A percentile compares a stretch with the other conserved stretches of the same genome.
These are phyloP conservation scores for Allobates femoralis DNA, from an alignment of 2,797 vertebrate genomes.

Conservation along the genomic window DNA sequence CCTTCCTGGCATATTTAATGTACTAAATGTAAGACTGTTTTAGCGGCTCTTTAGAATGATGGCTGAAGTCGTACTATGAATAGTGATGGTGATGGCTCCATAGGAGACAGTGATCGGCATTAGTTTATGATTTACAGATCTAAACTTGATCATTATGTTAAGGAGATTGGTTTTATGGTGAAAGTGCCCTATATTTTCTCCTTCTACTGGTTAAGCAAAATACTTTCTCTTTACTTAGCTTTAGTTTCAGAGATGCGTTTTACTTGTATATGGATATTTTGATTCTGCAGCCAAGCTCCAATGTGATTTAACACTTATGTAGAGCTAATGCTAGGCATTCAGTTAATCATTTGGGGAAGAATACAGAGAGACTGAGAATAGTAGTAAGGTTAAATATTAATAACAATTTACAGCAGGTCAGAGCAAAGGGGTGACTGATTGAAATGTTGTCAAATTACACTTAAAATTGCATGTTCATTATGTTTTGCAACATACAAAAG, in stretches of 20 bases:
- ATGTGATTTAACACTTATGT: constrained; percentile 43
- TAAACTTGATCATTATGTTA: constrained; percentile 23
- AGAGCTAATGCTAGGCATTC: constrained; percentile 19
- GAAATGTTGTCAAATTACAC: neutral
- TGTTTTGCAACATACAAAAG: neutral
- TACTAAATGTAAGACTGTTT: constrained; percentile 25
- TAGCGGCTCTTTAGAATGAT: constrained; percentile 34
- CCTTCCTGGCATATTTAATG: constrained; percentile 42
- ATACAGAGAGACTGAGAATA: constrained; percentile 8
- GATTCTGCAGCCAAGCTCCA: constrained; percentile 17
- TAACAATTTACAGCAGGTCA: neutral
- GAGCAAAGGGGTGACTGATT: constrained; percentile 14
- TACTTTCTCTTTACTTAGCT: neutral
- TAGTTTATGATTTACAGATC: constrained; percentile 39
- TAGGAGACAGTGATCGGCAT: constrained; percentile 22
- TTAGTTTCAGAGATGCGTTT: constrained; percentile 13
- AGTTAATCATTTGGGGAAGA: constrained; percentile 21
- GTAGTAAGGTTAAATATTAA: constrained; percentile 14
- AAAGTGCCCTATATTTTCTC: constrained; percentile 28
- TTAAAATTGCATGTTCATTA: neutral
- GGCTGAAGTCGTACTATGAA: constrained; percentile 23
- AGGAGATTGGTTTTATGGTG: constrained; percentile 29
- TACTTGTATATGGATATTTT: neutral
- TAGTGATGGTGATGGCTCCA: constrained; percentile 24
- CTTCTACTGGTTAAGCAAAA: constrained; percentile 22